Base-by-base conservation (phyloP, 2,888 invertebrate genomes). In the Parapristionchus giblindavisi region DNA sequence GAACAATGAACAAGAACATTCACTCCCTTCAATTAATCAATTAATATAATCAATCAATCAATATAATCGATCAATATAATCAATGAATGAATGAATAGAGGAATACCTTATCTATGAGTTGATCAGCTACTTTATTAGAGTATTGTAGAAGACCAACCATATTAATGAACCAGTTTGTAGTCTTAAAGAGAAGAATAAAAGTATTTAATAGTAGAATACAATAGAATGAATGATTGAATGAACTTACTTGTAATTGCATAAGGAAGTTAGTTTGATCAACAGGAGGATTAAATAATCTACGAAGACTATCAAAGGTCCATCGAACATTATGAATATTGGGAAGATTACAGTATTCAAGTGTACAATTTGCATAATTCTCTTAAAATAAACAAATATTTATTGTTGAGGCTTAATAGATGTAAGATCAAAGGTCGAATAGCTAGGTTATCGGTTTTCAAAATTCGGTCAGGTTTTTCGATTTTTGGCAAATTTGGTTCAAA, bases 1-100 rank as follows among this genome's bases (percentile, higher is more conserved):
- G 96, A 96, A 89, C 98, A 98, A 89, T 98, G 98, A 14, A 99
- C 96, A 78, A 99, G 91, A 74, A 96, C 97, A 8, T 96, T 95
- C 92, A 92, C 82, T 92, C 91, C 29, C 95, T 93, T 8, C 95
- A 93, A 79, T 8, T 56, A 56, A n/a, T 6, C 54, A 72, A 14
- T 14, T 72, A 6, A 6, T 43, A 43, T 14, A 14, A 43, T 17
- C 43, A 43, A 17, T 8, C 17, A 43, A 43, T 43, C 43, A 43
- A 43, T 43, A 14, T 17, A 43, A 43, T 8, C 17, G 8, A 43
- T 43, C 17, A 14, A 43, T 14, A 8, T 43, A 43, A 17, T 8
- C 17, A 17, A 17, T 43, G 43, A 43, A 43, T 8, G 43, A 17
- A 43, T 43, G 11, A 27, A 11, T 56, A n/a, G 58, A 56, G 11